A percentile compares a stretch with the other conserved stretches of the same genome.
These are phyloP conservation scores for Scomber japonicus DNA, from an alignment of 2,113 vertebrate species.

Conservation along the genomic window DNA sequence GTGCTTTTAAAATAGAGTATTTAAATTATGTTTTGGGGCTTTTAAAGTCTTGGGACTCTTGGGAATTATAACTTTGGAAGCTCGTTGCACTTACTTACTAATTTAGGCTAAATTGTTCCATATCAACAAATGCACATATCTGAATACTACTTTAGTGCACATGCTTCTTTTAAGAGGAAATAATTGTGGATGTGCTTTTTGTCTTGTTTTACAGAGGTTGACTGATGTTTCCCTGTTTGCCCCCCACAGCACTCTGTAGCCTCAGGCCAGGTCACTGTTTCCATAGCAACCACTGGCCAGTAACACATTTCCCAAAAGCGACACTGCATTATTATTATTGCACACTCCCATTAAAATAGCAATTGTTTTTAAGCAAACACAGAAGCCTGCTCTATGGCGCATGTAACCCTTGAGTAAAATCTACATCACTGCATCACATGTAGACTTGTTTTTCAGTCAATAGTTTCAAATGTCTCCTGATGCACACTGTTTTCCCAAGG, in stretches of 20 bases:
- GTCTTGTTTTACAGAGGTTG: slow-evolving; percentile 44
- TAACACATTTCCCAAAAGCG: slow-evolving; percentile 51
- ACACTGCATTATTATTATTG: slow-evolving; percentile 30
- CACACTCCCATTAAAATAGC: slow-evolving; percentile 17
- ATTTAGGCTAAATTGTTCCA: slow-evolving; percentile 30
- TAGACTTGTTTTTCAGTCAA: too few relatives aligned
- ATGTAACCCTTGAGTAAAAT: too few relatives aligned
- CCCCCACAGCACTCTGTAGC: slow-evolving; percentile 60
- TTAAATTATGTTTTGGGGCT: slow-evolving; percentile 13
- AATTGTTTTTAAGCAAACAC: slow-evolving; percentile 10
- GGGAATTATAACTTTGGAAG: slow-evolving; percentile 30
- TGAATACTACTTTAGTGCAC: slow-evolving; percentile 13
- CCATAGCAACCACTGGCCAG: slow-evolving; percentile 68
- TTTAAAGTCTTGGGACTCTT: slow-evolving; percentile 14
- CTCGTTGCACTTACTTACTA: slow-evolving; percentile 6
- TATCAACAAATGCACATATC: slow-evolving; percentile 22
- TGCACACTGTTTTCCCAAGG: too few relatives aligned
- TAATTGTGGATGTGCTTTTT: slow-evolving; percentile 25
- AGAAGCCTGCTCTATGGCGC: too few relatives aligned
- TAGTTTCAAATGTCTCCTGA: too few relatives aligned
- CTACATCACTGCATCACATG: too few relatives aligned
- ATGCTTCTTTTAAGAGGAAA: slow-evolving; percentile 43
- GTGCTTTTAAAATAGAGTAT: slow-evolving; percentile 7
- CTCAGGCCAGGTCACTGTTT: slow-evolving; percentile 68
- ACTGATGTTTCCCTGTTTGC: slow-evolving; percentile 60